Conservation (phyloP, 2,797 vertebrate species). For the Spondyliosoma cantharus region DNA sequence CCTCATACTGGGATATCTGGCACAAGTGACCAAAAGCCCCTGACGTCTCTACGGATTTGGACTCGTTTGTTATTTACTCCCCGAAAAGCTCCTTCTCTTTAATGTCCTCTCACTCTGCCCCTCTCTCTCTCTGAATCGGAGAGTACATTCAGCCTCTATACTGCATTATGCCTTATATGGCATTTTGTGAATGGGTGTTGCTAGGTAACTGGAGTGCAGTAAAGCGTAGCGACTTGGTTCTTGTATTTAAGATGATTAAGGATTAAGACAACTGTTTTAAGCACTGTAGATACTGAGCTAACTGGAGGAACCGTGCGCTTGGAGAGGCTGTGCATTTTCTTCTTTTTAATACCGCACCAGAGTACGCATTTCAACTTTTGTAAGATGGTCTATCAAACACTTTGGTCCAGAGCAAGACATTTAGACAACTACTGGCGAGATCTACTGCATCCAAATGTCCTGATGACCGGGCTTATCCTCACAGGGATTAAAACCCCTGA, state of each 20-base stretch:
- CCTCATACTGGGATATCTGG: not conserved
- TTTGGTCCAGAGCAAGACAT: not conserved
- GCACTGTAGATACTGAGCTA: constrained; percentile 15
- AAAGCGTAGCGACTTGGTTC: constrained; percentile 65
- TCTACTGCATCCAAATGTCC: not conserved
- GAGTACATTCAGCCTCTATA: constrained; percentile 54
- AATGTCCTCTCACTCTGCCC: constrained; percentile 28
- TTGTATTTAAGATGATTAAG: constrained; percentile 67
- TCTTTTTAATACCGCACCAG: not conserved
- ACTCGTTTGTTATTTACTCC: constrained; percentile 34
- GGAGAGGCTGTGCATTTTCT: not conserved
- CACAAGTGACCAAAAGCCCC: not conserved
- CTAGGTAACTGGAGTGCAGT: constrained; percentile 80
- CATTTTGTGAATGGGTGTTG: constrained; percentile 82
- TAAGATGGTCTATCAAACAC: not conserved
- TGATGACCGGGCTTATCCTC: not conserved
- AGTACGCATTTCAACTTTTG: not conserved
- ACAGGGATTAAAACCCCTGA: too few relatives aligned
- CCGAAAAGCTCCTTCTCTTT: constrained; percentile 27
- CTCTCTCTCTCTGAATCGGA: constrained; percentile 29
- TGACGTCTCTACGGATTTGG: constrained; percentile 10
- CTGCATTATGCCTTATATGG: constrained; percentile 66
- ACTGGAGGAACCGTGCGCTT: constrained; percentile 3
- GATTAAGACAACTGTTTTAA: constrained; percentile 52
- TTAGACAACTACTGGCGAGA: not conserved